Evolutionary conservation across 2,888 invertebrate genomes (phyloP), one percentile per base, ranked within the genome.

Genomic region (Polietes domitor): DNA sequence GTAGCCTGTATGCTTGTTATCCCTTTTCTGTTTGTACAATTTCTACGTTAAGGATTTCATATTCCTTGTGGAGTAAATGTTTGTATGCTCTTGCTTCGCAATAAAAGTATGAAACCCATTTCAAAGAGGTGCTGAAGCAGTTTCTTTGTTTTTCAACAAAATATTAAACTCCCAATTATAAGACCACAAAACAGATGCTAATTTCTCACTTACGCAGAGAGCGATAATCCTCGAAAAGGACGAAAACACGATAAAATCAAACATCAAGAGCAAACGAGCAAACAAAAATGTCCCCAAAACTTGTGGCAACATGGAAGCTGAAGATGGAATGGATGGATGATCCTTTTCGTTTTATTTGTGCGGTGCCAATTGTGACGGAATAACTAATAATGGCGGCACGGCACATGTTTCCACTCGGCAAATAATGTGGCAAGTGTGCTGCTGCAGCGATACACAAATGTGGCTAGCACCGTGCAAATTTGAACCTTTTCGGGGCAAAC

Each of bases 301-400:
- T 4, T 15, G 9, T 19, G 58, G 6, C 26, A 28, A 28, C 32
- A 24, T 17, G n/a, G n/a, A 61, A n/a, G 3, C 26, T 17, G 1
- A 47, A 9, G 10, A 37, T n/a, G n/a, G n/a, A 32, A 32, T 32
- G 32, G 7, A n/a, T n/a, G 32, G 32, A 58, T 26, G 12, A 61
- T 61, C 7, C n/a, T 61, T 61, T 28, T 61, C 5, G 28, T 61
- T 15, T 28, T 61, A 61, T 61, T 61, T 61, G 61, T 17, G 28
- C n/a, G n/a, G n/a, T 12, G n/a, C 2, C 15, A 12, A 12, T 47
- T 47, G 47, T 32, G 32, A 9, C 4, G 9, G 32, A 32, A 32
- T 32, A 32, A 32, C 32, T 32, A 32, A 32, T 32, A 32, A 32
- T 6, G 32, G 9, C 32, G 32, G 9, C 32, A 32, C 32, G 32